Evolutionary conservation across 2,797 vertebrate genomes (phyloP).

Genomic region (Sebastes ruberrimus): DNA sequence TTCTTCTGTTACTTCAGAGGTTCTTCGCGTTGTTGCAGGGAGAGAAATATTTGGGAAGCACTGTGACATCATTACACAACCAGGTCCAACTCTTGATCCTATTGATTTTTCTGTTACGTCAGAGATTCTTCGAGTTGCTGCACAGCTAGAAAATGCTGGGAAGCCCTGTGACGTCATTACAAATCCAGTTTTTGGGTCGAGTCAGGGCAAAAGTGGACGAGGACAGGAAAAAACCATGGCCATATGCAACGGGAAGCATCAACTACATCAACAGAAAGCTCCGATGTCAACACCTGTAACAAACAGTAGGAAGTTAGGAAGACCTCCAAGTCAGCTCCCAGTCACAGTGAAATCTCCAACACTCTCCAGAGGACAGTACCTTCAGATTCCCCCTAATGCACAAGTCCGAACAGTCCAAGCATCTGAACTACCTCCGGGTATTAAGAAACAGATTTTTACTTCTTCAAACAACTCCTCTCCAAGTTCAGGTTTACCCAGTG

Average conservation of each 20-base stretch:
- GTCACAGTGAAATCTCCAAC: slow-evolving; percentile 59
- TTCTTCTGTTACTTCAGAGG: slow-evolving; percentile 38
- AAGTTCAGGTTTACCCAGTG: slow-evolving; percentile 33
- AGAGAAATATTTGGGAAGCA: slow-evolving; percentile 25
- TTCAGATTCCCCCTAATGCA: slow-evolving; percentile 65
- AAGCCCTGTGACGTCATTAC: background rate
- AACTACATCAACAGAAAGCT: slow-evolving; percentile 20
- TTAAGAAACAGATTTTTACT: slow-evolving; percentile 63
- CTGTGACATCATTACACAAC: background rate
- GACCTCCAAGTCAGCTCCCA: slow-evolving; percentile 29
- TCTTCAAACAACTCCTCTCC: slow-evolving; percentile 19
- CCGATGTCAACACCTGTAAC: background rate
- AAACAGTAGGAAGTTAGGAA: slow-evolving; percentile 11
- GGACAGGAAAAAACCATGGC: slow-evolving; percentile 59
- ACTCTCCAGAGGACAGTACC: slow-evolving; percentile 61
- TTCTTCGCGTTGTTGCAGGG: slow-evolving; percentile 39
- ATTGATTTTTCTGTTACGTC: slow-evolving; percentile 25
- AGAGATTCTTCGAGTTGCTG: slow-evolving; percentile 39
- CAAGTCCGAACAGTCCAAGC: slow-evolving; percentile 61
- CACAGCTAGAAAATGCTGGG: slow-evolving; percentile 30
- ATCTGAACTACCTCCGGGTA: slow-evolving; percentile 51
- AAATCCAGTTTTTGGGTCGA: background rate
- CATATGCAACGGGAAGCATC: slow-evolving; percentile 70
- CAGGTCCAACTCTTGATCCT: background rate
- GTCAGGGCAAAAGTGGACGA: slow-evolving; percentile 4